Percentiles rank a stretch among this genome's conserved stretches.
Conservation (phyloP, 2,797 vertebrate genomes). For the Coracias cyanogaster region DNA sequence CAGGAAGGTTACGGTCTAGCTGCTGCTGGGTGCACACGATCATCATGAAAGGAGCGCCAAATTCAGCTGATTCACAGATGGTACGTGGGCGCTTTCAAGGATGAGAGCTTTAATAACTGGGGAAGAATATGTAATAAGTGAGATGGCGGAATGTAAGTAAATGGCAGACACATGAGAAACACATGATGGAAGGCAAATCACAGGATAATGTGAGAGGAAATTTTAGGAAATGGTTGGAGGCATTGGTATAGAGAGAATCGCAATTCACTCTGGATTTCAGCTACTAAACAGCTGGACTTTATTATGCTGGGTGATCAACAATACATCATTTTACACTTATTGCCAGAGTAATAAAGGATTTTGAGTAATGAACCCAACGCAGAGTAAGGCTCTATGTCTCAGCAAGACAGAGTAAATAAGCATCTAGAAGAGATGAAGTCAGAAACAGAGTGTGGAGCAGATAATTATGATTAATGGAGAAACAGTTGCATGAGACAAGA, state of each 20-base stretch:
- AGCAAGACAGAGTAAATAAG: neutral
- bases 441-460: neutral
- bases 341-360: neutral
- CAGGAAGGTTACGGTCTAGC: neutral
- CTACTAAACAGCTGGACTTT: neutral
- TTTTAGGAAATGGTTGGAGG: neutral
- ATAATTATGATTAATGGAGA: neutral
- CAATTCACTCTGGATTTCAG: neutral
- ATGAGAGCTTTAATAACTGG: neutral
- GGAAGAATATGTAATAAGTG: neutral
- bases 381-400: neutral
- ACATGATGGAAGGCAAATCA: neutral
- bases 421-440: neutral
- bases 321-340: neutral
- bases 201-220: neutral
- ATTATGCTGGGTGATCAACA: neutral
- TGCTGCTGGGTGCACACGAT: neutral
- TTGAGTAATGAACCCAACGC: neutral
- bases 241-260: neutral
- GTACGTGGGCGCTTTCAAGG: neutral
- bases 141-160: neutral
- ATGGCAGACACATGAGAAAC: neutral
- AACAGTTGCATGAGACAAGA: neutral
- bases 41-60: neutral
- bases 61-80: neutral